Evolutionary conservation across 2,888 invertebrate species (phyloP).

Genomic region (Leptinotarsa juncta): DNA sequence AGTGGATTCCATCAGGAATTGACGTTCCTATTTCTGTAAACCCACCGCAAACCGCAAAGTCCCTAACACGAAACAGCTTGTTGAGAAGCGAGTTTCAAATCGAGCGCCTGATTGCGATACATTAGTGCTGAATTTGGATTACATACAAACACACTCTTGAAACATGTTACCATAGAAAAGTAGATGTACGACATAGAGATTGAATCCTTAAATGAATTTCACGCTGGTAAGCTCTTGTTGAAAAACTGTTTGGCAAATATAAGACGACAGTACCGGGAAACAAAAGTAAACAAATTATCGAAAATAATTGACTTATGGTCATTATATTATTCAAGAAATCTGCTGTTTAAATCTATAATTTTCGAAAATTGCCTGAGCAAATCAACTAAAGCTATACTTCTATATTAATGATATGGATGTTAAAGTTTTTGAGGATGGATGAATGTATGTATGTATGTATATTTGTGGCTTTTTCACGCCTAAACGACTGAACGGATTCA

Average conservation of each 20-base stretch:
- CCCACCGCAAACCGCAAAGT: conserved; percentile 32
- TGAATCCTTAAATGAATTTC: not conserved
- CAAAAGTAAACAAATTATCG: no score
- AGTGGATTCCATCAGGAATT: conserved; percentile 4
- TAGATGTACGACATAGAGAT: not conserved
- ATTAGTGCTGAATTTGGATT: conserved; percentile 19
- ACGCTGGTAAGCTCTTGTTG: not conserved
- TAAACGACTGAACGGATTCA: no score
- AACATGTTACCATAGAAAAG: conserved; percentile 11
- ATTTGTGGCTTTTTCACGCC: no score
- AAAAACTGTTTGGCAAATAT: not conserved
- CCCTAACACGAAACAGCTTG: conserved; percentile 31
- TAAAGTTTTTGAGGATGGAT: no score
- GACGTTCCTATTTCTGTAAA: conserved; percentile 28
- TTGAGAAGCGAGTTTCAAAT: conserved; percentile 19
- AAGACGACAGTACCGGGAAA: no score
- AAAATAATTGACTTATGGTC: no score
- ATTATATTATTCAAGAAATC: no score
- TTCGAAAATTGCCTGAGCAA: no score
- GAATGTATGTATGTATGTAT: no score
- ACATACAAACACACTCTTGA: conserved; percentile 19
- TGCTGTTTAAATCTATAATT: no score
- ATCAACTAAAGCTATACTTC: no score
- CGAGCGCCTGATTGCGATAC: conserved; percentile 17
- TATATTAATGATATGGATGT: no score